These are phyloP conservation scores for Nettapus auritus DNA, from an alignment of 2,113 vertebrate genomes.

Conservation along the genomic window DNA sequence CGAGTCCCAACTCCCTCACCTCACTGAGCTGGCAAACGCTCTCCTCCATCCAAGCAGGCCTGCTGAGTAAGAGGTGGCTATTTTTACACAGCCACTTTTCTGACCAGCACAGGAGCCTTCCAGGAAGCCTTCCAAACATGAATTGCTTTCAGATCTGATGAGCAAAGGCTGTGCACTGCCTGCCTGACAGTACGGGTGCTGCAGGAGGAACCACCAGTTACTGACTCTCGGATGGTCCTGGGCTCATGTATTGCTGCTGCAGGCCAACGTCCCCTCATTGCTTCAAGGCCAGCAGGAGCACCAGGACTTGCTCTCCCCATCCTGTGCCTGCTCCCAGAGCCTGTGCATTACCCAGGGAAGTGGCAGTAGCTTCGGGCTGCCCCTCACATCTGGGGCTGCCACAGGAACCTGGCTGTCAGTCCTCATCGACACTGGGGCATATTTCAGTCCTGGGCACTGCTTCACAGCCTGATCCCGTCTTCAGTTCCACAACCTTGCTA, in stretches of 20 bases:
- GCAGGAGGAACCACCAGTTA: not conserved
- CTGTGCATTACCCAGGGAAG: not conserved
- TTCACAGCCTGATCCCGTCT: too few species aligned
- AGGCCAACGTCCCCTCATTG: not conserved
- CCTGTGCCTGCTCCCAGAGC: not conserved
- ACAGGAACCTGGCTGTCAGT: constrained; percentile 62
- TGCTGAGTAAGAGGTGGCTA: constrained; percentile 18
- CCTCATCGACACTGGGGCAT: constrained; percentile 71
- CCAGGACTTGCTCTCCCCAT: not conserved
- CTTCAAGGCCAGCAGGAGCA: not conserved
- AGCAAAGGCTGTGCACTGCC: not conserved
- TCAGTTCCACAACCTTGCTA: too few species aligned
- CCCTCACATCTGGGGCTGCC: constrained; percentile 70
- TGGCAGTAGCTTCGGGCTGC: rapidly evolving
- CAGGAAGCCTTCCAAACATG: not conserved
- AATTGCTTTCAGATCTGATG: not conserved
- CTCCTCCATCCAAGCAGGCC: not conserved
- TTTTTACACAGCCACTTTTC: not conserved
- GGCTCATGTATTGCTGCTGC: not conserved
- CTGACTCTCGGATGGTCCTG: not conserved
- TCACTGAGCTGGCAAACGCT: not conserved
- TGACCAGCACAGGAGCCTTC: not conserved
- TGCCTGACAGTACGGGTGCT: not conserved
- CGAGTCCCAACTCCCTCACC: not conserved
- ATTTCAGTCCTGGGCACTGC: constrained; percentile 59